These are phyloP conservation scores for Paraplagusia blochii DNA, from an alignment of 2,113 vertebrate species.

Conservation along the genomic window DNA sequence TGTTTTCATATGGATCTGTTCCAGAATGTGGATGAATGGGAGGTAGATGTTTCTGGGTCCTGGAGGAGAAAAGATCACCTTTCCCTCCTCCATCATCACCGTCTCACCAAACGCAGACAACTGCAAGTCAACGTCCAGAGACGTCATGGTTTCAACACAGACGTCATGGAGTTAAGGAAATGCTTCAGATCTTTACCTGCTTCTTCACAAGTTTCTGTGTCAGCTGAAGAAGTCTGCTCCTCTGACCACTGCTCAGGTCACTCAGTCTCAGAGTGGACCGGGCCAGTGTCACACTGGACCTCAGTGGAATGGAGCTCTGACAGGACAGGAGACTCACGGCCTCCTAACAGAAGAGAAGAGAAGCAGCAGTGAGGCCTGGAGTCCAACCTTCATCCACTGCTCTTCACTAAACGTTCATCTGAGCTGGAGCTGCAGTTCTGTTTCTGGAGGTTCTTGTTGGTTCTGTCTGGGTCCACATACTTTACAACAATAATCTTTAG, in stretches of 20 bases:
- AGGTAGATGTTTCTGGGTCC: slow-evolving; percentile 84
- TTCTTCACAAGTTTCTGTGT: slow-evolving; percentile 66
- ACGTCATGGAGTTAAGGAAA: no score
- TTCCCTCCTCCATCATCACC: slow-evolving; percentile 60
- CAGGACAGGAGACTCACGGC: slow-evolving; percentile 67
- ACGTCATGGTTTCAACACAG: not conserved
- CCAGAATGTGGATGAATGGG: slow-evolving; percentile 80
- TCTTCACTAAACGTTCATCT: no score
- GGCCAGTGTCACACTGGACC: slow-evolving; percentile 59
- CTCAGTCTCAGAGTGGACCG: slow-evolving; percentile 63
- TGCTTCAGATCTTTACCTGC: no score
- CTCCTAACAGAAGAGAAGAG: slow-evolving; percentile 52
- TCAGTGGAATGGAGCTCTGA: slow-evolving; percentile 42
- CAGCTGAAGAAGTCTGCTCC: slow-evolving; percentile 48
- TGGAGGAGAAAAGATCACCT: slow-evolving; percentile 55
- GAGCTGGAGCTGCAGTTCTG: no score
- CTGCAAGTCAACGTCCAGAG: slow-evolving; percentile 60
- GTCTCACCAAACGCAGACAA: slow-evolving; percentile 77
- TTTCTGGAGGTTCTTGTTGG: no score
- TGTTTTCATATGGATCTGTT: slow-evolving; percentile 81
- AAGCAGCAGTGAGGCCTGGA: not conserved
- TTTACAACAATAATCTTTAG: no score
- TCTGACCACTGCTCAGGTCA: slow-evolving; percentile 51
- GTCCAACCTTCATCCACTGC: no score
- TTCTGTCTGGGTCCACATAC: no score